Conservation (phyloP, 1,140 invertebrate genomes). For the Gryon sp. region DNA sequence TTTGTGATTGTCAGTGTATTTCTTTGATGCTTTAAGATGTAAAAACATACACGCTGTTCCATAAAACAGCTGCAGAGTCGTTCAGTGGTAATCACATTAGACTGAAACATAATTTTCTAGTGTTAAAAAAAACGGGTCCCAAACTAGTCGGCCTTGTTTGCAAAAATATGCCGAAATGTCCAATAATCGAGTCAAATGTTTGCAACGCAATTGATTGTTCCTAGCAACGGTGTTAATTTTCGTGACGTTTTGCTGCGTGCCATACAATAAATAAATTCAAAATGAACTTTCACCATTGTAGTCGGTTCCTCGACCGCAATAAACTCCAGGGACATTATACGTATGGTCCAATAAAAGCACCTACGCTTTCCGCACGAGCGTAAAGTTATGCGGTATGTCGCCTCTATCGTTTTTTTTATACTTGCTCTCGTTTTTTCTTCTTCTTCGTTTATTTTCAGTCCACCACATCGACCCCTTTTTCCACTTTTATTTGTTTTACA, state of each 20-base stretch:
- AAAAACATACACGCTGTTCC: no score
- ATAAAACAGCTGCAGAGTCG: no score
- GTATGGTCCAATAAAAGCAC: conserved; percentile 67
- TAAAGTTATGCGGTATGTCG: conserved; percentile 66
- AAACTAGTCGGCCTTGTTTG: conserved; percentile 1
- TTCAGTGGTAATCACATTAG: no score
- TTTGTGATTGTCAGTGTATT: no score
- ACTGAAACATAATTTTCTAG: no score
- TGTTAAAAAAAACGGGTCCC: no score
- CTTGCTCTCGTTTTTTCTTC: conserved; percentile 22
- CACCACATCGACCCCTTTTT: conserved; percentile 29
- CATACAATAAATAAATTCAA: conserved; percentile 57
- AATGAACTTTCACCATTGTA: conserved; percentile 63
- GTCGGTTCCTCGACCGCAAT: conserved; percentile 63
- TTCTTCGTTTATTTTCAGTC: conserved; percentile 26
- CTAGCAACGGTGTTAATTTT: conserved; percentile 54
- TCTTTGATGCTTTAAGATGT: no score
- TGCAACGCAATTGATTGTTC: conserved; percentile 43
- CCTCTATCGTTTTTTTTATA: conserved; percentile 45
- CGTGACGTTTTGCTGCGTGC: conserved; percentile 45
- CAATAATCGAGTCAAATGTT: conserved; percentile 39
- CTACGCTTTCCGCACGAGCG: conserved; percentile 61
- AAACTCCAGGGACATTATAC: conserved; percentile 65
- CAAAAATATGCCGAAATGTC: conserved; percentile 3
- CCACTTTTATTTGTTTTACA: conserved; percentile 52